These are phyloP conservation scores for Microtus oregoni DNA, from an alignment of 2,113 vertebrate species.

Conservation along the genomic window DNA sequence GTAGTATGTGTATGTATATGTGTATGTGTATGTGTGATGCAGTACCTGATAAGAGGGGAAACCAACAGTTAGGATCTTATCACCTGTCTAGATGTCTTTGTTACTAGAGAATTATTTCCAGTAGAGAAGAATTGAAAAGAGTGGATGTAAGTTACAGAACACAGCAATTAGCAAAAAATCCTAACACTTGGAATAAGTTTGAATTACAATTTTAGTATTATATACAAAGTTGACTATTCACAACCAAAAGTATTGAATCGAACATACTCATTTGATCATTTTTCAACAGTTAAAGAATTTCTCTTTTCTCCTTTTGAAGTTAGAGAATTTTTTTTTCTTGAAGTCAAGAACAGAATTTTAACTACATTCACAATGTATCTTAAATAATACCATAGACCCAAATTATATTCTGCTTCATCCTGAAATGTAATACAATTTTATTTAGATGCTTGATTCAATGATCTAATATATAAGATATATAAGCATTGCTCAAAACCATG, in stretches of 20 bases:
- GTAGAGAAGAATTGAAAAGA: neutral
- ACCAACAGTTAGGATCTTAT: neutral
- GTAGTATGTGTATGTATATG: too few relatives aligned
- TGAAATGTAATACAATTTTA: neutral
- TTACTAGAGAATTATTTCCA: slow-evolving; percentile 30
- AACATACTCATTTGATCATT: neutral
- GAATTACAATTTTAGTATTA: neutral
- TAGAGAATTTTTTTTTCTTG: neutral
- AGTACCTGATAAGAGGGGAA: neutral
- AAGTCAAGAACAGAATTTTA: neutral
- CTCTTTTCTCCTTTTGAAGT: neutral
- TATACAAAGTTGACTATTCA: neutral
- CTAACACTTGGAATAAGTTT: neutral
- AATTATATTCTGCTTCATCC: neutral
- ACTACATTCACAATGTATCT: neutral
- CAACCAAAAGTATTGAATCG: neutral
- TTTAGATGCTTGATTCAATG: neutral
- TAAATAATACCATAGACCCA: neutral
- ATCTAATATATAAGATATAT: neutral
- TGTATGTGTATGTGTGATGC: neutral
- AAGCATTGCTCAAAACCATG: neutral
- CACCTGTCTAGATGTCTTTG: neutral
- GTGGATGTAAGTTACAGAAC: neutral
- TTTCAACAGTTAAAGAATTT: neutral
- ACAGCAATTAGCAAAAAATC: neutral